These are phyloP conservation scores for Carettochelys insculpta DNA, from an alignment of 2,113 vertebrate species.

Conservation along the genomic window DNA sequence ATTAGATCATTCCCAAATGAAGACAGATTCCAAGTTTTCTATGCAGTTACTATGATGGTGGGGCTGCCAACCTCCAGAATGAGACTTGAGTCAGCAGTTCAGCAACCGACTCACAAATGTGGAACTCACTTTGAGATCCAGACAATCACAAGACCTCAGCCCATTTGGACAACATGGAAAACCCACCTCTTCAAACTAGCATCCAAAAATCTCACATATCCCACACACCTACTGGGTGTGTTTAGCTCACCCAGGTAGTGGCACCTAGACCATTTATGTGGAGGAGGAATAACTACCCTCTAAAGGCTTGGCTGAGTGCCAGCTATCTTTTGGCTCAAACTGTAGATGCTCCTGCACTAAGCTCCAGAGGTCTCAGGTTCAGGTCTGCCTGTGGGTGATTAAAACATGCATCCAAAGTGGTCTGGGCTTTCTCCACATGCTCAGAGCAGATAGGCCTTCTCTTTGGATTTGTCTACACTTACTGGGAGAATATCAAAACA, in stretches of 20 bases:
- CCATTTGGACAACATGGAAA: background rate
- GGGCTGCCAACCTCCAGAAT: background rate
- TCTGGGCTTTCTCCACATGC: background rate
- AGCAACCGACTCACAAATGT: rapidly evolving
- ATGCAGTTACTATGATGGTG: background rate
- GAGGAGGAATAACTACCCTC: no score
- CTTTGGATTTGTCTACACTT: no score
- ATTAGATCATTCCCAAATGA: background rate
- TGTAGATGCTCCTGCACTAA: no score
- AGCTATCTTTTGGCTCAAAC: no score
- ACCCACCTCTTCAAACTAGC: background rate
- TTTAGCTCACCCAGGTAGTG: no score
- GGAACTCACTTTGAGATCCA: background rate
- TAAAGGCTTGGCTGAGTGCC: no score
- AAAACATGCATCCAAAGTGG: background rate
- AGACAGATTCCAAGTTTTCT: slow-evolving; percentile 5
- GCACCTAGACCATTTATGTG: no score
- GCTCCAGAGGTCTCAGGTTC: no score
- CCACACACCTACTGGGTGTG: no score
- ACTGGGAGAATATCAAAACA: no score
- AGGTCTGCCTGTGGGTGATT: no score
- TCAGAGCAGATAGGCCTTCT: background rate
- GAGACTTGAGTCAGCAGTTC: rapidly evolving
- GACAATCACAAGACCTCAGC: background rate
- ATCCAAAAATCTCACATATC: background rate